phyloP scores from a whole-genome alignment of 1,140 invertebrate genomes.

The Calliphora vicina region DNA sequence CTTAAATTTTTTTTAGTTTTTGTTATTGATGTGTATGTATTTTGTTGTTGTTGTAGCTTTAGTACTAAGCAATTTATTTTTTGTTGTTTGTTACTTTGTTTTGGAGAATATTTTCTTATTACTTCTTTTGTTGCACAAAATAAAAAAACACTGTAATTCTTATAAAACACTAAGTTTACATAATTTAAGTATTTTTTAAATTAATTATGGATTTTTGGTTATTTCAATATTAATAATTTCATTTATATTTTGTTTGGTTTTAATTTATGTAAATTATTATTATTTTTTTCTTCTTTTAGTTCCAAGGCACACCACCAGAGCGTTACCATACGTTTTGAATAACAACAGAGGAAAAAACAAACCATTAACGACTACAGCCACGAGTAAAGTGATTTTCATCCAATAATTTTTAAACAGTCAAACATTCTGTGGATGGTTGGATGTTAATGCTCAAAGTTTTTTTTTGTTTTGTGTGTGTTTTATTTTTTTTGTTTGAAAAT shows the following conservation, averaged over 20 bases:
- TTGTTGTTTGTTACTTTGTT: conserved; percentile 36
- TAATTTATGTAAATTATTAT: conserved; percentile 17
- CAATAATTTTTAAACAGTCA: conserved; percentile 18
- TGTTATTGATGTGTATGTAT: not conserved
- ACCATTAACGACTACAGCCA: conserved; percentile 38
- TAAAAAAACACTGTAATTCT: not conserved
- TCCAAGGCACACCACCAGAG: conserved; percentile 28
- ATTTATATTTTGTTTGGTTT: not conserved
- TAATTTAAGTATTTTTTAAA: conserved; percentile 7
- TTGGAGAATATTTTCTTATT: conserved; percentile 32
- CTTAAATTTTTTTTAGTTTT: conserved; percentile 31
- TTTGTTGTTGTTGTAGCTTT: not conserved
- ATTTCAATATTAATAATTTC: not conserved
- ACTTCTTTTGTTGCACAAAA: not conserved
- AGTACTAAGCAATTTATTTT: conserved; percentile 8
- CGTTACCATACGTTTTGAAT: conserved; percentile 22
- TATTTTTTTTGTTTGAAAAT: not conserved
- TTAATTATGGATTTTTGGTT: too few relatives aligned
- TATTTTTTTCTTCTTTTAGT: conserved; percentile 22
- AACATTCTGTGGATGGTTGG: conserved; percentile 3
- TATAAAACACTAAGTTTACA: conserved; percentile 5
- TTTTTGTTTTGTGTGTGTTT: not conserved
- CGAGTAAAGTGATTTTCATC: conserved; percentile 38
- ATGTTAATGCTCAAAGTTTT: not conserved
- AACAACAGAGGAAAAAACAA: conserved; percentile 3